Percentiles rank a stretch among this genome's conserved stretches.
Evolutionary conservation across 2,797 vertebrate genomes (phyloP).

Genomic region (Brotula barbata): DNA sequence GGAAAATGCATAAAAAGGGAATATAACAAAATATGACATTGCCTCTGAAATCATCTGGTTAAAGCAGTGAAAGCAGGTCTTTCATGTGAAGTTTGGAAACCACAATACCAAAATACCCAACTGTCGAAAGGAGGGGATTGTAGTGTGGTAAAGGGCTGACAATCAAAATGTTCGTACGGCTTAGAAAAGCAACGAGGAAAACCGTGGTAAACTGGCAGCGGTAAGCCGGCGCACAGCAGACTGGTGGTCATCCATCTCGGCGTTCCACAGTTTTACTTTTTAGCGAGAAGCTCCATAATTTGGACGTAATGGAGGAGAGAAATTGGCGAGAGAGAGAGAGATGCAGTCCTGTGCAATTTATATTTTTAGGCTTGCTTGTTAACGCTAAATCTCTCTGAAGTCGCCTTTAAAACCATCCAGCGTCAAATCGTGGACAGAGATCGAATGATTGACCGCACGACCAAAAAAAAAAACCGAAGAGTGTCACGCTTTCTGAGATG

Average conservation of each 20-base stretch:
- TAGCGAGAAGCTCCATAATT: conserved; percentile 45
- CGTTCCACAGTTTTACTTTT: conserved; percentile 34
- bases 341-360: conserved; percentile 28
- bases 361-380: conserved; percentile 37
- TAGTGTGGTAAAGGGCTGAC: conserved; percentile 63
- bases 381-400: conserved; percentile 45
- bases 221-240: conserved; percentile 27
- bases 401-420: conserved; percentile 41
- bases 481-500: conserved; percentile 57
- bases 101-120: conserved; percentile 64
- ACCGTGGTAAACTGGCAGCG: conserved; percentile 42
- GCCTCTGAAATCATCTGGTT: conserved; percentile 44
- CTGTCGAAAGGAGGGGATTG: conserved; percentile 62
- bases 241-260: conserved; percentile 43
- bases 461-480: conserved; percentile 31
- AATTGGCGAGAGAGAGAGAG: conserved; percentile 27
- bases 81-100: conserved; percentile 50
- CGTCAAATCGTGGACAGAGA: conserved; percentile 42
- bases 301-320: conserved; percentile 30
- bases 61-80: conserved; percentile 34
- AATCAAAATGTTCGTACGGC: conserved; percentile 58
- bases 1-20: conserved; percentile 39
- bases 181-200: conserved; percentile 60
- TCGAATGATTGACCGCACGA: conserved; percentile 24
- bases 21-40: conserved; percentile 33